Evolutionary conservation across 1,140 invertebrate genomes (phyloP).

Genomic region (Leptinotarsa lineolata): DNA sequence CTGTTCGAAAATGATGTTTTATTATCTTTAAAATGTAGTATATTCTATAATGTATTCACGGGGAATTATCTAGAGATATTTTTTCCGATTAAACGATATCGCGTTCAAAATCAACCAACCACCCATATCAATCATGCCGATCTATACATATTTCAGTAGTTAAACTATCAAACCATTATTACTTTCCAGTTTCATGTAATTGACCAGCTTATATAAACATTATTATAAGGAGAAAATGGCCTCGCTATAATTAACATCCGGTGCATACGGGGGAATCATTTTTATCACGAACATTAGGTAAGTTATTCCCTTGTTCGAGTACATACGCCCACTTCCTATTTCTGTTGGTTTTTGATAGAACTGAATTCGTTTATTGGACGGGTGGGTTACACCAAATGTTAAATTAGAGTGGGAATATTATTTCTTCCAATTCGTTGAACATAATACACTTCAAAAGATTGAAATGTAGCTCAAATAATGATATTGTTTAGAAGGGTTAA

Average conservation of each 20-base stretch:
- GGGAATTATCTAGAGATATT: background rate
- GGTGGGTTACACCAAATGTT: background rate
- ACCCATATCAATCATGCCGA: background rate
- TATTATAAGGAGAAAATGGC: background rate
- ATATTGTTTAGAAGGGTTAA: no score
- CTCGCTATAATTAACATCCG: conserved; percentile 1
- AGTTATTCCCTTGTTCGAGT: background rate
- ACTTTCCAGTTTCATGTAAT: conserved; percentile 3
- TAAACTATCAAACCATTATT: conserved; percentile 1
- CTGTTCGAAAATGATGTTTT: no score
- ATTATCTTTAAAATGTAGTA: no score
- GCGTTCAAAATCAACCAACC: background rate
- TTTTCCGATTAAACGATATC: background rate
- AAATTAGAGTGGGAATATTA: no score
- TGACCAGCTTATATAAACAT: background rate
- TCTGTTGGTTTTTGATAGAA: background rate
- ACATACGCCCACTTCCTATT: background rate
- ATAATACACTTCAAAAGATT: no score
- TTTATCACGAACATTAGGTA: background rate
- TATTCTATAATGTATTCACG: background rate
- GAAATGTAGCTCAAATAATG: no score
- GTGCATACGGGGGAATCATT: background rate
- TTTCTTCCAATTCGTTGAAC: no score
- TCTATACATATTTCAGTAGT: background rate
- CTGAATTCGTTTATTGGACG: background rate